Conservation (phyloP, 2,113 vertebrate genomes). For the Motacilla alba region DNA sequence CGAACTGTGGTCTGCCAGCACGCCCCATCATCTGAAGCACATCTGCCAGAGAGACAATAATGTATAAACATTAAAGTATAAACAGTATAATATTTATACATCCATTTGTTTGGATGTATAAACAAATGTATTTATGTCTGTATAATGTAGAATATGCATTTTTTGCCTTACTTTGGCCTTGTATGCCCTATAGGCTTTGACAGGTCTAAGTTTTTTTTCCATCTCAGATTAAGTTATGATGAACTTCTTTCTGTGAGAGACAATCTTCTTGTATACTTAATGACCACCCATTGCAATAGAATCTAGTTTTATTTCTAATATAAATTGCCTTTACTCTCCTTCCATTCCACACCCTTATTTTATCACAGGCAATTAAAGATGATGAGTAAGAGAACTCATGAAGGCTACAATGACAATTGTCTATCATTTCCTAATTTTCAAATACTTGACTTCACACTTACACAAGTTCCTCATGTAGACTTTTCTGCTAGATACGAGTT, state of each 20-base stretch:
- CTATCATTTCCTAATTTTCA: background rate
- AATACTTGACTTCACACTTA: background rate
- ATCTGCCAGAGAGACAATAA: conserved; percentile 75
- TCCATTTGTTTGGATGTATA: background rate
- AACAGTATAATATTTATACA: too few relatives aligned
- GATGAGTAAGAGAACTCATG: background rate
- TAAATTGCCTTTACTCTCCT: background rate
- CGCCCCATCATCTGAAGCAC: conserved; percentile 99
- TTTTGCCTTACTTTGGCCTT: background rate
- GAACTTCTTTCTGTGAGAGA: background rate
- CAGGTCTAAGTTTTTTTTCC: background rate
- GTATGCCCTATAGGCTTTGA: background rate
- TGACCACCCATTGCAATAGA: background rate
- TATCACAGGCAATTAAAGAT: background rate
- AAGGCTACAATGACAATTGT: background rate
- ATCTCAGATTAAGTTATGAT: background rate
- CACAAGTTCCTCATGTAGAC: background rate
- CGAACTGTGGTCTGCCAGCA: conserved; percentile 95
- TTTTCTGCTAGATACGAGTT: background rate
- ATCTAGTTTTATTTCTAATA: background rate
- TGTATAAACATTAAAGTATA: background rate
- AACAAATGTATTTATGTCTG: background rate
- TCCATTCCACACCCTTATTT: background rate
- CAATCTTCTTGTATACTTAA: background rate
- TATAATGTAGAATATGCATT: background rate